Base-by-base conservation (phyloP, 1,140 invertebrate genomes). In the Saccostrea echinata region DNA sequence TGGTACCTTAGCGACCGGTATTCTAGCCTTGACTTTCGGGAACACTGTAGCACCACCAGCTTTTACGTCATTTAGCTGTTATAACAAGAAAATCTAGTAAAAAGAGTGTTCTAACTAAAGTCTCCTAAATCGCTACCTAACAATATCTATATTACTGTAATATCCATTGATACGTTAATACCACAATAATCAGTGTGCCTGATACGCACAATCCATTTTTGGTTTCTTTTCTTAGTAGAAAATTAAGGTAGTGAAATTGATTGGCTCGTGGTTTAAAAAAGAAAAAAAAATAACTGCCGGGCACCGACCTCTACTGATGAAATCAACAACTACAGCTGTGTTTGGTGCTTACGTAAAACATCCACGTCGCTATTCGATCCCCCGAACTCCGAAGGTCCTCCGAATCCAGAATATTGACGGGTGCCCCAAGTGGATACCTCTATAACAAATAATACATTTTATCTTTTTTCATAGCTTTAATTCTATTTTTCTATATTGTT, bases 41-140 rank as follows among this genome's bases (percentile, higher is more conserved):
- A 99, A 99, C 30, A 98, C 98, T 0, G 98, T 99, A 16, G 98
- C 98, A 33, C 98, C 98, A 6, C 98, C 98, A 94, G 98, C 97
- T 64, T 97, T 96, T 80, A 99, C 98, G 92, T 98, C 98, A 91
- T 97, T 98, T 97, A 99, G 98, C 98, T 99, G 87, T 87, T 71
- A 89, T 43, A 82, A 85, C 11, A 80, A 76, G 55, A 90, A 21
- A 24, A 43, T 43, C 43, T 9, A 43, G 43, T 43, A 43, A 4
- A 43, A 43, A 43, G 9, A 43, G 4, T 43, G n/a, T n/a, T n/a
- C n/a, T n/a, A n/a, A n/a, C n/a, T n/a, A n/a, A n/a, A n/a, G n/a
- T n/a, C n/a, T n/a, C n/a, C n/a, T n/a, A n/a, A n/a, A n/a, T n/a
- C n/a, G n/a, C n/a, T n/a, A n/a, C n/a, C n/a, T n/a, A n/a, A n/a